Evolutionary conservation across 2,797 vertebrate genomes (phyloP).

Genomic region (Agapornis canus): DNA sequence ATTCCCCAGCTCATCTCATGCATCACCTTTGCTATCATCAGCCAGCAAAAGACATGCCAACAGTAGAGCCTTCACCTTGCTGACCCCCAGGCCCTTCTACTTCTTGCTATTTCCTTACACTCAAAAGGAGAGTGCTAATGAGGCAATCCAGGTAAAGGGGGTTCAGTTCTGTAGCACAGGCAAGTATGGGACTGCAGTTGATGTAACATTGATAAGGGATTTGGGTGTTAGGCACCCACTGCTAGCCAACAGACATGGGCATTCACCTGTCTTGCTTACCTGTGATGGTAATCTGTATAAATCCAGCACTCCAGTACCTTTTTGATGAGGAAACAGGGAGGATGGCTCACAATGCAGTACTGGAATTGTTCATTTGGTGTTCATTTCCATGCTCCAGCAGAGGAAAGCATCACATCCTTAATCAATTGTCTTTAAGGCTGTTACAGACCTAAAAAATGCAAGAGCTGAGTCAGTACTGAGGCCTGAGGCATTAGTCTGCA

Average conservation of each 20-base stretch:
- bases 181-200: not conserved
- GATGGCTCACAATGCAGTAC: not conserved
- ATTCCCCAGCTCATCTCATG: not conserved
- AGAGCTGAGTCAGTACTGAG: not conserved
- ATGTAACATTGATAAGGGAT: not conserved
- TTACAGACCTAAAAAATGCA: not conserved
- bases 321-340: not conserved
- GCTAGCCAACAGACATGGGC: not conserved
- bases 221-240: not conserved
- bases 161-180: not conserved
- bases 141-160: not conserved
- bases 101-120: not conserved
- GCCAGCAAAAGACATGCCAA: not conserved
- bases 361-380: not conserved
- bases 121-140: not conserved
- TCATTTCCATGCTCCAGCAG: not conserved
- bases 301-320: not conserved
- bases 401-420: not conserved
- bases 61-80: not conserved
- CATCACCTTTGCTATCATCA: not conserved
- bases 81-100: not conserved
- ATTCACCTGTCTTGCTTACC: not conserved
- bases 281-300: not conserved
- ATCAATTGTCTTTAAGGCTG: not conserved
- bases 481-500: not conserved